Evolutionary conservation across 2,888 invertebrate species (phyloP).

Genomic region (Eupeodes latifasciatus): DNA sequence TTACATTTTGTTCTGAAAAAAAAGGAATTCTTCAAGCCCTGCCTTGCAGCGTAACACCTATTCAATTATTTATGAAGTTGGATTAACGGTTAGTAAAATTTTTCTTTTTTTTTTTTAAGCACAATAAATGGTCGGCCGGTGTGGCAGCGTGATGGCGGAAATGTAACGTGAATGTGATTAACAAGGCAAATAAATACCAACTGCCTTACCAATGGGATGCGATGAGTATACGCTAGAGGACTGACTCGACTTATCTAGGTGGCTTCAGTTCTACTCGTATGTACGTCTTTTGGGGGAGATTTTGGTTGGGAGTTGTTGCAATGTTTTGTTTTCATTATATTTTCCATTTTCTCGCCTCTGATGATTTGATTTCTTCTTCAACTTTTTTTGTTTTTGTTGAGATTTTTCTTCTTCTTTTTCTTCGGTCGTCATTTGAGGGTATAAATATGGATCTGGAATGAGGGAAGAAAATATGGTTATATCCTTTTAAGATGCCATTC

Average conservation of each 20-base stretch:
- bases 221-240: slow-evolving; percentile 7
- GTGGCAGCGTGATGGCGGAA: slow-evolving; percentile 23
- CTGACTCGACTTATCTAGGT: not conserved
- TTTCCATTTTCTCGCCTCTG: slow-evolving; percentile 43
- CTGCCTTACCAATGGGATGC: slow-evolving; percentile 5
- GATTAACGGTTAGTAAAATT: slow-evolving; percentile 51
- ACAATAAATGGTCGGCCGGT: not conserved
- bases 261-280: slow-evolving; percentile 31
- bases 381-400: slow-evolving; percentile 32
- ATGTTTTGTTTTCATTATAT: slow-evolving; percentile 27
- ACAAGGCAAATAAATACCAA: slow-evolving; percentile 42
- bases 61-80: slow-evolving; percentile 63
- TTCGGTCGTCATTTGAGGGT: slow-evolving; percentile 9
- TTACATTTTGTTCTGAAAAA: not conserved
- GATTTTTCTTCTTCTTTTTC: slow-evolving; percentile 39
- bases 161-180: slow-evolving; percentile 65
- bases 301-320: not conserved
- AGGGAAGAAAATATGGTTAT: slow-evolving; percentile 35
- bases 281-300: slow-evolving; percentile 14
- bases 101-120: slow-evolving; percentile 4
- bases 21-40: not conserved
- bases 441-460: not conserved
- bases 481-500: slow-evolving; percentile 58
- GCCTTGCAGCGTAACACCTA: slow-evolving; percentile 21
- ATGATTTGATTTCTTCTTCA: slow-evolving; percentile 72